Conservation (phyloP, 1,140 invertebrate species). For the Octopus bimaculoides region DNA sequence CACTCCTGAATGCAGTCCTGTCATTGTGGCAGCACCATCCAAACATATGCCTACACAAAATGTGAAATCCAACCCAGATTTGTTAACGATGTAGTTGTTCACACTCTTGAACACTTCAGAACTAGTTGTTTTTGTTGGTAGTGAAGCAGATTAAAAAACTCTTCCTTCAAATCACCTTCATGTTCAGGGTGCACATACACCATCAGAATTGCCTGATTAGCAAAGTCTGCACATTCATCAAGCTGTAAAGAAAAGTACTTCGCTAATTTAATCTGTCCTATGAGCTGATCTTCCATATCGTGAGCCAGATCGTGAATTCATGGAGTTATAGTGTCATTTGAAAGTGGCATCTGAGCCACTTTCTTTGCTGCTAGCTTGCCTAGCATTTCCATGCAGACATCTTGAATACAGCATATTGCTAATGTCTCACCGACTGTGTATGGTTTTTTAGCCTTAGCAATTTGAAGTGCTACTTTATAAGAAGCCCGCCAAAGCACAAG, state of each 20-base stretch:
- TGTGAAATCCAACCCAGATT: slow-evolving; percentile 1
- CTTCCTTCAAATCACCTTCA: slow-evolving; percentile 13
- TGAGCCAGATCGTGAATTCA: slow-evolving; percentile 11
- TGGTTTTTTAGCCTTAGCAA: background rate
- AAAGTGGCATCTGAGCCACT: slow-evolving; percentile 12
- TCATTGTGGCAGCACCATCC: slow-evolving; percentile 13
- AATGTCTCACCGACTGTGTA: background rate
- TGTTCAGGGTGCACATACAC: slow-evolving; percentile 19
- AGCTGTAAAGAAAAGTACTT: slow-evolving; percentile 15
- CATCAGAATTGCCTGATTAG: slow-evolving; percentile 14
- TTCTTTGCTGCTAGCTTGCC: background rate
- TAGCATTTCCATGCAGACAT: slow-evolving; percentile 11
- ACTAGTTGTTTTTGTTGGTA: slow-evolving; percentile 17
- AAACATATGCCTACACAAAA: slow-evolving; percentile 11
- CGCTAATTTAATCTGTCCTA: slow-evolving; percentile 11
- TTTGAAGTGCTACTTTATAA: background rate
- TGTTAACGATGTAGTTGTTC: slow-evolving; percentile 16
- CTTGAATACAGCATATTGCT: background rate
- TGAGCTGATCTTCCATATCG: slow-evolving; percentile 14
- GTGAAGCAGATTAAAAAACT: slow-evolving; percentile 9
- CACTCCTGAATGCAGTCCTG: slow-evolving; percentile 13
- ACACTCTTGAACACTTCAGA: slow-evolving; percentile 13
- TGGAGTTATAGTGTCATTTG: slow-evolving; percentile 5
- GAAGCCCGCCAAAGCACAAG: background rate
- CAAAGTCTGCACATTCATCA: slow-evolving; percentile 8